phyloP scores from a whole-genome alignment of 2,888 invertebrate genomes.

The Eilema caniola region DNA sequence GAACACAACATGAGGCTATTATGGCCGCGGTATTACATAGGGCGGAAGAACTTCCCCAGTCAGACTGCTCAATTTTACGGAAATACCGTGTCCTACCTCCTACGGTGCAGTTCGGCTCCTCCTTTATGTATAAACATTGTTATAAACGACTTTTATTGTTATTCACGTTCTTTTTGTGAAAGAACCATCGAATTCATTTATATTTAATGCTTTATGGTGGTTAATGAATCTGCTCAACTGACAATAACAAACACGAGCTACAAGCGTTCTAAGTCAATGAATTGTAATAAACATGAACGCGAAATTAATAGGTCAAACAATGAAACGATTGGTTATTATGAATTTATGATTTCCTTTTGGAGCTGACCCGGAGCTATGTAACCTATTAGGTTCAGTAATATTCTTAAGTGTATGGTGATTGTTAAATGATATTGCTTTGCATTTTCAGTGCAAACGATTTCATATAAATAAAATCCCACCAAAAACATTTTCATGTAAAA shows the following conservation, averaged over 20 bases:
- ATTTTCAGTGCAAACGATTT: background rate
- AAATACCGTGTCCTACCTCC: too few species aligned
- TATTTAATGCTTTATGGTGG: background rate
- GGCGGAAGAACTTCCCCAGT: too few species aligned
- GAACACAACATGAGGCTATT: too few species aligned
- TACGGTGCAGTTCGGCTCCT: too few species aligned
- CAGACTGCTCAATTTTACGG: too few species aligned
- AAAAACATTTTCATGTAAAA: too few species aligned
- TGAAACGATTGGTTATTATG: slow-evolving; percentile 7
- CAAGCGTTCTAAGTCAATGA: background rate
- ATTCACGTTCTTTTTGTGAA: background rate
- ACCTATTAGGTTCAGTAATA: slow-evolving; percentile 7
- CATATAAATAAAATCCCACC: too few species aligned
- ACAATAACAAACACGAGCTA: background rate
- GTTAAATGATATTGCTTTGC: background rate
- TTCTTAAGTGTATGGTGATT: background rate
- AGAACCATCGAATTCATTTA: background rate
- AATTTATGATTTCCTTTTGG: slow-evolving; percentile 19
- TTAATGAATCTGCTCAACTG: background rate
- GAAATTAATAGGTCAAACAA: slow-evolving; percentile 10
- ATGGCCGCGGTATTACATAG: too few species aligned
- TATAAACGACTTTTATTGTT: too few species aligned
- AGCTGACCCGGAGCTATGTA: slow-evolving; percentile 5
- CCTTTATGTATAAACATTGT: too few species aligned
- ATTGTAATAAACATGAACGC: background rate